Conservation (phyloP, 2,113 vertebrate species). For the Oryctolagus cuniculus region DNA sequence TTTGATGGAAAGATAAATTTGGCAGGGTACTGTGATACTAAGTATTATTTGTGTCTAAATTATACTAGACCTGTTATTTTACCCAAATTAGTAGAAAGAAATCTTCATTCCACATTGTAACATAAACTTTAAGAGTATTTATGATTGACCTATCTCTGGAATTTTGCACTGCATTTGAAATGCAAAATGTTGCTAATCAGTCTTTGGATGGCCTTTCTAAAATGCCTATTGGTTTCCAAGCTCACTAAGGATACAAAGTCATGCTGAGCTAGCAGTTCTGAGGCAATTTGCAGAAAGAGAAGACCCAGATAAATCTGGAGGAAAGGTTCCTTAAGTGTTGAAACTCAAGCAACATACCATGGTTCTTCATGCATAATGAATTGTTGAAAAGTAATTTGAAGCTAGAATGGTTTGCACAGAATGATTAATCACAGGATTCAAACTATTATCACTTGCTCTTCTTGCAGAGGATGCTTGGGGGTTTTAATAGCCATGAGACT, state of each 20-base stretch:
- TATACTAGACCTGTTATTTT: not conserved
- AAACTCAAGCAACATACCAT: not conserved
- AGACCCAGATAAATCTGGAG: not conserved
- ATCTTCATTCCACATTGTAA: slow-evolving; percentile 41
- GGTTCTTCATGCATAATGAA: slow-evolving; percentile 41
- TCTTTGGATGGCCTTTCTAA: slow-evolving; percentile 1
- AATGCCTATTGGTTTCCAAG: slow-evolving; percentile 25
- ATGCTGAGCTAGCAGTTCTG: slow-evolving; percentile 17
- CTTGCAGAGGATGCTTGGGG: not conserved
- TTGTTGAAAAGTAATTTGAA: slow-evolving; percentile 48
- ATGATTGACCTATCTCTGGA: not conserved
- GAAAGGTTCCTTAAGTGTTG: slow-evolving; percentile 32
- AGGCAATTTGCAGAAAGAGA: slow-evolving; percentile 24
- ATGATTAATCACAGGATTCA: not conserved
- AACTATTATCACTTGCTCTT: not conserved
- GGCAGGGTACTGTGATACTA: not conserved
- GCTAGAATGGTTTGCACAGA: not conserved
- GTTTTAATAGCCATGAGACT: not conserved
- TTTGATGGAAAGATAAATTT: slow-evolving; percentile 35
- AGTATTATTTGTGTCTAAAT: not conserved
- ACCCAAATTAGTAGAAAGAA: not conserved
- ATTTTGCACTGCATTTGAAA: not conserved
- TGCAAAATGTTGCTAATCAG: not conserved
- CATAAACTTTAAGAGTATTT: not conserved
- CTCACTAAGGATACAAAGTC: not conserved